Conservation (phyloP, 1,140 invertebrate species). For the Heliothis virescens region DNA sequence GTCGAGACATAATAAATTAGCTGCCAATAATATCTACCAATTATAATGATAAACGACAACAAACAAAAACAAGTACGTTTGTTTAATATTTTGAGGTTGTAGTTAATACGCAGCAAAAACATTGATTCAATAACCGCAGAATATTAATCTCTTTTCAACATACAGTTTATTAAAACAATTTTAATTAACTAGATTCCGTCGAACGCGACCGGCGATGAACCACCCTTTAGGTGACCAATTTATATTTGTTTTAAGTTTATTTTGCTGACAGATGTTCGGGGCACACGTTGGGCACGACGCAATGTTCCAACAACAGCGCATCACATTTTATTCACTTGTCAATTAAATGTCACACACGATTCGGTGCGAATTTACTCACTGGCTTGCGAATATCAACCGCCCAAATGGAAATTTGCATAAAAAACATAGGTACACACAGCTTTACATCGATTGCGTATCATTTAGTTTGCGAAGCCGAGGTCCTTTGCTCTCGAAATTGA, state of each 20-base stretch:
- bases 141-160: slow-evolving; percentile 75
- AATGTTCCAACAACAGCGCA: slow-evolving; percentile 67
- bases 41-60: slow-evolving; percentile 39
- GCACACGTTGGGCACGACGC: slow-evolving; percentile 50
- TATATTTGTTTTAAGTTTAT: slow-evolving; percentile 70
- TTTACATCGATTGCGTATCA: slow-evolving; percentile 51
- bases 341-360: slow-evolving; percentile 81
- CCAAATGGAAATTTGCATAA: slow-evolving; percentile 82
- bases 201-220: slow-evolving; percentile 52
- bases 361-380: slow-evolving; percentile 81
- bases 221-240: slow-evolving; percentile 67
- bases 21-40: slow-evolving; percentile 33
- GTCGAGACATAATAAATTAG: slow-evolving; percentile 26
- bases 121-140: slow-evolving; percentile 74
- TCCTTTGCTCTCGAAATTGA: slow-evolving; percentile 42
- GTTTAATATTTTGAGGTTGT: slow-evolving; percentile 52
- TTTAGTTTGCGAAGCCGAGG: slow-evolving; percentile 39
- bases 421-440: slow-evolving; percentile 71
- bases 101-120: slow-evolving; percentile 62
- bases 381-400: slow-evolving; percentile 76
- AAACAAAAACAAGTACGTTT: slow-evolving; percentile 35
- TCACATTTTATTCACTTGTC: slow-evolving; percentile 82
- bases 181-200: slow-evolving; percentile 73
- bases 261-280: slow-evolving; percentile 54
- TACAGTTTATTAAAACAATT: slow-evolving; percentile 74